A percentile compares a stretch with the other conserved stretches of the same genome.
Conservation (phyloP, 2,888 invertebrate genomes). For the Linyphia triangularis region DNA sequence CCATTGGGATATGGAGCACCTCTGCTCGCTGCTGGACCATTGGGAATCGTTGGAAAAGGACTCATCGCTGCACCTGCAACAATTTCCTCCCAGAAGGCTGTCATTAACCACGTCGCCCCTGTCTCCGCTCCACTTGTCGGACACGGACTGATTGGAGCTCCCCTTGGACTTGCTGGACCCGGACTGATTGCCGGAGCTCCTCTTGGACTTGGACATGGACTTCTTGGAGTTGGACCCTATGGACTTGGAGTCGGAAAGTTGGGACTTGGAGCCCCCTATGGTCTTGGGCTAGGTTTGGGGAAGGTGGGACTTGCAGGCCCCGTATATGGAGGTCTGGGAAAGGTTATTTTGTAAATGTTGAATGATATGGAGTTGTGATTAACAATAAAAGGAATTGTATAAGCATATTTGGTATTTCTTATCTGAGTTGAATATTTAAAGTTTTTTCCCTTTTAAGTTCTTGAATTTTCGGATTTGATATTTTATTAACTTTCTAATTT, state of each 20-base stretch:
- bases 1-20: conserved; percentile 27
- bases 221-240: conserved; percentile 3
- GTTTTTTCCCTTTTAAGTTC: no score
- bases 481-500: no score
- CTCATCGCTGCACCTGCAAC: background rate
- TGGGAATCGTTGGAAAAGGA: background rate
- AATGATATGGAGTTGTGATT: no score
- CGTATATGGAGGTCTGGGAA: conserved; percentile 4
- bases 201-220: conserved; percentile 20
- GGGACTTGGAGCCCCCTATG: conserved; percentile 2
- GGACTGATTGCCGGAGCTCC: background rate
- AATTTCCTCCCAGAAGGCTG: background rate
- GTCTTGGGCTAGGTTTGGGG: conserved; percentile 26
- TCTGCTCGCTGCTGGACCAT: background rate
- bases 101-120: conserved; percentile 17
- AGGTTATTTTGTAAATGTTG: conserved; percentile 8
- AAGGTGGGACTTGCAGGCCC: background rate
- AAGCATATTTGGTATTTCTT: no score
- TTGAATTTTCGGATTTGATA: no score
- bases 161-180: background rate
- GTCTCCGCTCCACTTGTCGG: background rate
- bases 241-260: conserved; percentile 22
- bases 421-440: no score
- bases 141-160: background rate
- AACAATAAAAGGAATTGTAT: no score